Conservation (phyloP, 2,113 vertebrate species). For the Rhinopithecus roxellana region DNA sequence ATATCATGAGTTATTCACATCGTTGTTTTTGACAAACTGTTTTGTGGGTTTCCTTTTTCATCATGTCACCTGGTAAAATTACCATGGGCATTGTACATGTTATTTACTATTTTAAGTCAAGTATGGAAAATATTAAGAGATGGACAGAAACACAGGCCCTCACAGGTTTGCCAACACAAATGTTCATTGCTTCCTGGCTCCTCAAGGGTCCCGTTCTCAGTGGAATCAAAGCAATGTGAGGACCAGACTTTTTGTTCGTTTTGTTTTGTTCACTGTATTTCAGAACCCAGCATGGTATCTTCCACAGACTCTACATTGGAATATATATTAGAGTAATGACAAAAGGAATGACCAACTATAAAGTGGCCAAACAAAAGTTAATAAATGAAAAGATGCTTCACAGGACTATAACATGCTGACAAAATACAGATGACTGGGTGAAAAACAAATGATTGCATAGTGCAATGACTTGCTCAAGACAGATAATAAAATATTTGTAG, state of each 20-base stretch:
- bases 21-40: neutral
- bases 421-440: neutral
- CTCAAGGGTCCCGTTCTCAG: neutral
- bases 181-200: neutral
- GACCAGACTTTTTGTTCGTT: neutral
- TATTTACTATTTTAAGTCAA: neutral
- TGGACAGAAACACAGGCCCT: neutral
- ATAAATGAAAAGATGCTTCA: neutral
- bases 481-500: neutral
- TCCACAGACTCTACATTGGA: neutral
- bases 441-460: neutral
- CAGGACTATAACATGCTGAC: neutral
- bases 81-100: neutral
- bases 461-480: no score
- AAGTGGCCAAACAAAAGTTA: neutral
- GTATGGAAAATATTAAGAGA: neutral
- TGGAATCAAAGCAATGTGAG: neutral
- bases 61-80: neutral
- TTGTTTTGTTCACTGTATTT: neutral
- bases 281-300: neutral
- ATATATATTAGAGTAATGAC: neutral
- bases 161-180: neutral
- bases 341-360: neutral
- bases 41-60: neutral
- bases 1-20: no score